Percentiles rank a stretch among this genome's conserved stretches.
These are phyloP conservation scores for Lamprologus tigripictilis DNA, from an alignment of 2,113 vertebrate species.

Conservation along the genomic window DNA sequence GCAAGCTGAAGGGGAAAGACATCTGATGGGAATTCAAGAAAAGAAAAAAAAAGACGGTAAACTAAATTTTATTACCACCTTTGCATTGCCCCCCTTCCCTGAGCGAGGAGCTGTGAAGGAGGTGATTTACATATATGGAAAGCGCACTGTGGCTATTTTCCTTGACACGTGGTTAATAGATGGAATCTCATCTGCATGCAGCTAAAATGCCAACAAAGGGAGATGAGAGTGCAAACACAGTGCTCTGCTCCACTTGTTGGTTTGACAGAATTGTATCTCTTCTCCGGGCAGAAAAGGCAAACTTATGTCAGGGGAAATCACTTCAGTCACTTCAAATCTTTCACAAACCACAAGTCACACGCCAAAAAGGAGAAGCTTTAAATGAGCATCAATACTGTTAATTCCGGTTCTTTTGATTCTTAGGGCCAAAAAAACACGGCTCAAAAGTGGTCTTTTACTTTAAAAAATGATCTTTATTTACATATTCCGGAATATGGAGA, in stretches of 20 bases:
- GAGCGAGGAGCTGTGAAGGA: background rate
- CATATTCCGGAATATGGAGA: background rate
- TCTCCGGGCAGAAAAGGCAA: background rate
- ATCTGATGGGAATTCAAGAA: background rate
- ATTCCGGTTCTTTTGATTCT: background rate
- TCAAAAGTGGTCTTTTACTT: background rate
- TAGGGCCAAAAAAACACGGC: background rate
- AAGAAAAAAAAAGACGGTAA: background rate
- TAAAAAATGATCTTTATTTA: background rate
- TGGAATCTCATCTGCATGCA: conserved; percentile 38
- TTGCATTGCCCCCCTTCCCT: background rate
- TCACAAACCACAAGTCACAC: background rate
- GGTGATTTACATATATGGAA: conserved; percentile 31
- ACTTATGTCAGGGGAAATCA: background rate
- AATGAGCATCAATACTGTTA: background rate
- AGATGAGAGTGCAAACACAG: background rate
- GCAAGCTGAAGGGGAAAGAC: background rate
- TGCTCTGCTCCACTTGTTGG: background rate
- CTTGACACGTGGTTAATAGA: conserved; percentile 23
- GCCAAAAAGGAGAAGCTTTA: background rate
- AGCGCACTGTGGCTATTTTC: background rate
- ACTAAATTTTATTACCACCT: background rate
- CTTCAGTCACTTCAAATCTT: background rate
- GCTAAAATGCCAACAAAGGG: conserved; percentile 17
- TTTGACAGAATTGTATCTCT: background rate